Evolutionary conservation across 2,888 invertebrate genomes (phyloP), one percentile per base, ranked within the genome.

Genomic region (Choreutis nemorana): DNA sequence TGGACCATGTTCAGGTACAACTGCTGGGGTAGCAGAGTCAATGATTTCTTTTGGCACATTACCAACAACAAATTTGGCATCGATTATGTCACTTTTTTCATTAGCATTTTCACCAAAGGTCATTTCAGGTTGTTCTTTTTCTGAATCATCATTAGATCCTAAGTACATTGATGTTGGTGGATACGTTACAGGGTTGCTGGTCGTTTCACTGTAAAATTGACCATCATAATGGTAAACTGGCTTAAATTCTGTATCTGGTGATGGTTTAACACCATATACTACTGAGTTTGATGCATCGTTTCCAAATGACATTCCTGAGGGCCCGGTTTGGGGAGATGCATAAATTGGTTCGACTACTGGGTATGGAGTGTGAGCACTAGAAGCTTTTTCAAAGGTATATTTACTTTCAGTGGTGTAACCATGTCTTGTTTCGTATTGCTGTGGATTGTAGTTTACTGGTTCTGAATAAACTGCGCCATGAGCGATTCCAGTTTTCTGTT

Each of bases 1-100:
- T 1, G 86, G 86, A 1, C 86, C 86, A 52, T 86, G 86, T 57
- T 86, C 86, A 1, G 86, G 85, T 3, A 86, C 85, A 3, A 82
- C 77, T 3, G 80, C 83, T 1, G 84, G 82, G 2, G 83, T 83
- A 2, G 66, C 79, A 15, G 78, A 64, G 32, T 82, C 79, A 22
- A 59, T 51, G 24, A 81, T 45, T 34, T 85, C 84, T 49, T 86
- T 84, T 0, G 85, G 84, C 1, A 86, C 70, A 43, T 81, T 86
- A 1, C 86, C 87, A 2, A 87, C 87, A 0, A 87, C 86, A 54
- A 87, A 87, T 50, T 86, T 83, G 27, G 65, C 73, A 20, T 77
- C 68, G 29, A 40, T 56, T 6, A 47, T 41, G 34, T 58, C 66
- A 20, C 40, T 44, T 28, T 48, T 52, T 4, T 40, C 33, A 20